Percentiles rank a stretch among this genome's conserved stretches.
Conservation (phyloP, 2,113 vertebrate genomes). For the Plecotus auritus region DNA sequence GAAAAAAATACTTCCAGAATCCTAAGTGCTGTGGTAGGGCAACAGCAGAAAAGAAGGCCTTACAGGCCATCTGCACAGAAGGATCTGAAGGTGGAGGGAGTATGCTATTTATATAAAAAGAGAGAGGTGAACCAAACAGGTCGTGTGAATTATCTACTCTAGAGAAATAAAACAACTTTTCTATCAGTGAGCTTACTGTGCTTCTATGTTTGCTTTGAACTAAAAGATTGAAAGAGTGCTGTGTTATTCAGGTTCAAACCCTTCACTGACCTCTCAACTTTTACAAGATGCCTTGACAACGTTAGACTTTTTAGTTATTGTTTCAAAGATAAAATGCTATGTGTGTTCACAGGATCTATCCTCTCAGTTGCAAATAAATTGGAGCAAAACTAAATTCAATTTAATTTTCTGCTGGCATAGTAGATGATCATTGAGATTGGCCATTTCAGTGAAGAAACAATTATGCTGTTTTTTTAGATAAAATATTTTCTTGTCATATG, state of each 20-base stretch:
- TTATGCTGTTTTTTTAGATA: background rate
- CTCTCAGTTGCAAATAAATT: conserved; percentile 58
- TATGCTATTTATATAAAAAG: conserved; percentile 52
- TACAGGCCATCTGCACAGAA: background rate
- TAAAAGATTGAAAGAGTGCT: conserved; percentile 62
- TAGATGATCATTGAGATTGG: conserved; percentile 6
- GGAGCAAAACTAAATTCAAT: conserved; percentile 68
- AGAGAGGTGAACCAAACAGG: conserved; percentile 59
- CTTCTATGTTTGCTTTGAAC: conserved; percentile 65
- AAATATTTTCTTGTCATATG: background rate
- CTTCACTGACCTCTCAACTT: conserved; percentile 64
- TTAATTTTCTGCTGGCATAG: conserved; percentile 59
- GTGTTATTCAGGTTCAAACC: conserved; percentile 63
- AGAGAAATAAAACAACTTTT: conserved; percentile 66
- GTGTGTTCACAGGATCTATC: conserved; percentile 44
- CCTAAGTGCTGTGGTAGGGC: too few species aligned
- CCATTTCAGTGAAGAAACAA: conserved; percentile 45
- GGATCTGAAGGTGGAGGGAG: conserved; percentile 20
- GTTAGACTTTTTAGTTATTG: conserved; percentile 67
- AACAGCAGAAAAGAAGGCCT: background rate
- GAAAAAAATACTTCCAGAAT: background rate
- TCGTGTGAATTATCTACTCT: conserved; percentile 64
- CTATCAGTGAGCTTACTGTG: conserved; percentile 61
- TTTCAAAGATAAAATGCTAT: conserved; percentile 68
- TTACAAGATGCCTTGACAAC: conserved; percentile 66